Percentiles rank a stretch among this genome's conserved stretches.
Conservation (phyloP, 1,140 invertebrate genomes). For the Neodiprion pinetum region DNA sequence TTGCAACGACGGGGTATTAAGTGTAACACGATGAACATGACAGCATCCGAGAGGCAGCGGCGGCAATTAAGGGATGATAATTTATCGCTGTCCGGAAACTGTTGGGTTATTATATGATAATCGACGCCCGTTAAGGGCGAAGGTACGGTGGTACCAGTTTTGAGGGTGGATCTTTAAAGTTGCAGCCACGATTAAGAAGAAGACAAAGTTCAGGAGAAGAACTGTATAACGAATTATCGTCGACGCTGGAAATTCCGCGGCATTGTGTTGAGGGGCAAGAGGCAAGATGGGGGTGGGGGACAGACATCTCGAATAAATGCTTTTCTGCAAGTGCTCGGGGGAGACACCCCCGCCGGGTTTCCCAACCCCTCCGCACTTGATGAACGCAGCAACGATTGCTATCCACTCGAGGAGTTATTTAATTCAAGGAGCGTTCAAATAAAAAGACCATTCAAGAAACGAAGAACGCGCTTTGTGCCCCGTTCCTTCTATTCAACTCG, state of each 20-base stretch:
- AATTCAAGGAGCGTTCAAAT: background rate
- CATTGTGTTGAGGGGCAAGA: too few relatives aligned
- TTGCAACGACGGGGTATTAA: too few relatives aligned
- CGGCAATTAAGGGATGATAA: background rate
- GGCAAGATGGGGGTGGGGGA: too few relatives aligned
- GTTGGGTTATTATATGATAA: background rate
- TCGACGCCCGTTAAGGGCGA: too few relatives aligned
- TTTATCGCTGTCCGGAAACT: background rate
- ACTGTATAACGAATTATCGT: background rate
- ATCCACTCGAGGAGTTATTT: conserved; percentile 4
- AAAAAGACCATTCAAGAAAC: background rate
- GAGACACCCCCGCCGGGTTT: background rate
- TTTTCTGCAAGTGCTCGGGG: background rate
- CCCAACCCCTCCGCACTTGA: background rate
- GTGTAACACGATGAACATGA: background rate
- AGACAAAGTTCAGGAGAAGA: background rate
- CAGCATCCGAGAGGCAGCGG: background rate
- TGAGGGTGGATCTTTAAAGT: background rate
- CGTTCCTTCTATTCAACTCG: background rate
- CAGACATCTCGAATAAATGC: background rate
- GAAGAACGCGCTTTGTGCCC: background rate
- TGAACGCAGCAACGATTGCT: background rate
- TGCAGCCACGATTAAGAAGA: background rate
- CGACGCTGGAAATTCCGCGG: too few relatives aligned
- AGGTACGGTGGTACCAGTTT: background rate